These are phyloP conservation scores for Physella acuta DNA, from an alignment of 1,140 invertebrate species.

Conservation along the genomic window DNA sequence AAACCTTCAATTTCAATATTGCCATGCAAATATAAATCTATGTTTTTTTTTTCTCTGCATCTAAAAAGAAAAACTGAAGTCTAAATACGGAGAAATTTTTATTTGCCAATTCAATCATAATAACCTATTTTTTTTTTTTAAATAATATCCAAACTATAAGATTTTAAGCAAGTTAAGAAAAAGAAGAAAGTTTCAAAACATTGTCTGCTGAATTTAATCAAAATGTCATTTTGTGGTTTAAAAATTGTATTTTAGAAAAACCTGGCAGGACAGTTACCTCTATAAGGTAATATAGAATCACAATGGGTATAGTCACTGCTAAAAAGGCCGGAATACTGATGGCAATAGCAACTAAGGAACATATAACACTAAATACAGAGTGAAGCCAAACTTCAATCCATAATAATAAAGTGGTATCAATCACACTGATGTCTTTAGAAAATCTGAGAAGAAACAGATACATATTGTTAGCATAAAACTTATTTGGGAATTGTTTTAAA, in stretches of 20 bases:
- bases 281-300: conserved; percentile 1
- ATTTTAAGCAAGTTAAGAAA: no score
- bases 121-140: no score
- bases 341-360: background rate
- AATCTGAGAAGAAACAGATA: conserved; percentile 65
- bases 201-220: background rate
- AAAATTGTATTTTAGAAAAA: background rate
- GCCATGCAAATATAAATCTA: no score
- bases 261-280: conserved; percentile 11
- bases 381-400: conserved; percentile 11
- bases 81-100: no score
- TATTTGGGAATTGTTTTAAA: no score
- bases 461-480: no score
- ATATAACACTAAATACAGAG: background rate
- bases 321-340: conserved; percentile 8
- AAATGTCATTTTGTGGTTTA: background rate
- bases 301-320: background rate
- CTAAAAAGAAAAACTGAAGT: no score
- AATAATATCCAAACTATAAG: no score
- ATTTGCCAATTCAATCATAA: no score
- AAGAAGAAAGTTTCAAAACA: no score
- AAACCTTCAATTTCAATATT: no score
- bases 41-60: no score
- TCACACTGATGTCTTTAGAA: conserved; percentile 62
- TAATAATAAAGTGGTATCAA: conserved; percentile 51